Base-by-base conservation (phyloP, 2,113 vertebrate species). In the Anguilla japonica region DNA sequence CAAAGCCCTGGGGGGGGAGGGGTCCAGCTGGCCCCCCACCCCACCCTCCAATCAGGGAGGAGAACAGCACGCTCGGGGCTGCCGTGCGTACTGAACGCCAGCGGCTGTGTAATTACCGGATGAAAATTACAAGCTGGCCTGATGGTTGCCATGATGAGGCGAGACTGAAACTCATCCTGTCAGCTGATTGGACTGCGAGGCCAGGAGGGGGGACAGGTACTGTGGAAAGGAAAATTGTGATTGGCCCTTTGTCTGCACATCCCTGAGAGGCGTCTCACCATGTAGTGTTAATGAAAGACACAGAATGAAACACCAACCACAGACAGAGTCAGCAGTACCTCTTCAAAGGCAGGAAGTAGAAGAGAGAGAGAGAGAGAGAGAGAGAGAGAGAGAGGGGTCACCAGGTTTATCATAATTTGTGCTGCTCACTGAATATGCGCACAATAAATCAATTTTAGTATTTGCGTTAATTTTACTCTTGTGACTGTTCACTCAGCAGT, bases 101-200 rank as follows among this genome's bases (percentile, higher is more conserved):
- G 71, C 71, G 20, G 22, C 60, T 26, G 20, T 26, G 60, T 67
- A 75, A 75, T 75, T 34, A 75, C 71, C 26, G 20, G 46, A 50
- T 29, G 81, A 50, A 82, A 82, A 82, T 82, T 53, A 82, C 81
- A 82, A 53, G 81, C 46, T 53, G 81, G 9, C 0, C 22, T 11
- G 71, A 50, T 2, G 26, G 46, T 43, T 50, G 11, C 43, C 81
- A 50, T 11, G 26, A 18, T 43, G 13, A 43, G 26, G 41, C 41
- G 5, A 53, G 81, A 26, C 11, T 43, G 46, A 53, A n/a, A n/a
- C 43, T 26, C 22, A 20, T 67, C 81, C 46, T 13, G n/a, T 5
- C 6, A 26, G 71, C 71, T 13, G 71, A 75, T n/a, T 7, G 41
- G 46, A 13, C 15, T 14, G 15, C 29, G 22, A 53, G 26, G 22